These are phyloP conservation scores for Scaptomyza caliginosa DNA, from an alignment of 2,888 invertebrate genomes.

Conservation along the genomic window DNA sequence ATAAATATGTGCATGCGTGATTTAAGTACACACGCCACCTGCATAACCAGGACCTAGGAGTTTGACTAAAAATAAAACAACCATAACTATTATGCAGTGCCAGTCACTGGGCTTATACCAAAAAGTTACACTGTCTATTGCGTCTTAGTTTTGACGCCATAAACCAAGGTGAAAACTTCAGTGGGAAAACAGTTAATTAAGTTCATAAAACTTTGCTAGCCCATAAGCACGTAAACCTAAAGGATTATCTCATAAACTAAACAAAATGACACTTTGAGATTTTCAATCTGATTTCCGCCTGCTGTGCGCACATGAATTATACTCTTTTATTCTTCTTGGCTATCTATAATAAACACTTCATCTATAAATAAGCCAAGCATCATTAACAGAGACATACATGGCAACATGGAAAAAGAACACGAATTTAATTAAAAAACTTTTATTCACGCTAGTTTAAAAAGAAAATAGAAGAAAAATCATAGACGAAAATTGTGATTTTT, in stretches of 20 bases:
- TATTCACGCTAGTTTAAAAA: neutral
- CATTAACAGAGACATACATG: neutral
- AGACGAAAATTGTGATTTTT: neutral
- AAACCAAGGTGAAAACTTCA: neutral
- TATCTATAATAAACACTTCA: neutral
- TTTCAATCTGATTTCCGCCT: neutral
- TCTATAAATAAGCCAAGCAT: neutral
- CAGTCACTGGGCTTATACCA: constrained; percentile 24
- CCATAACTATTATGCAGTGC: constrained; percentile 18
- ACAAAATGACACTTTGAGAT: neutral
- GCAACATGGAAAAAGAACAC: neutral
- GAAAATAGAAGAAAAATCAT: neutral
- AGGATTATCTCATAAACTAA: neutral
- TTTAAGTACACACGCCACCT: constrained; percentile 47
- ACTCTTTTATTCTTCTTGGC: neutral
- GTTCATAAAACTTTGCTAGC: neutral
- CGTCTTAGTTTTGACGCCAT: constrained; percentile 17
- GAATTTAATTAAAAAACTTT: constrained; percentile 35
- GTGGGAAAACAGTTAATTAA: neutral
- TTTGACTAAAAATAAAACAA: constrained; percentile 19
- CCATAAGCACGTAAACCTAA: neutral
- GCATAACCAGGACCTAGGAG: neutral
- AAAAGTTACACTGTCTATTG: constrained; percentile 25
- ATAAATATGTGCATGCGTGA: constrained; percentile 25
- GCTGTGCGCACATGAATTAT: neutral